Percentiles rank a stretch among this genome's conserved stretches.
Evolutionary conservation across 23 tunicate species (phyloP).

Genomic region (Aplidium turbinatum): DNA sequence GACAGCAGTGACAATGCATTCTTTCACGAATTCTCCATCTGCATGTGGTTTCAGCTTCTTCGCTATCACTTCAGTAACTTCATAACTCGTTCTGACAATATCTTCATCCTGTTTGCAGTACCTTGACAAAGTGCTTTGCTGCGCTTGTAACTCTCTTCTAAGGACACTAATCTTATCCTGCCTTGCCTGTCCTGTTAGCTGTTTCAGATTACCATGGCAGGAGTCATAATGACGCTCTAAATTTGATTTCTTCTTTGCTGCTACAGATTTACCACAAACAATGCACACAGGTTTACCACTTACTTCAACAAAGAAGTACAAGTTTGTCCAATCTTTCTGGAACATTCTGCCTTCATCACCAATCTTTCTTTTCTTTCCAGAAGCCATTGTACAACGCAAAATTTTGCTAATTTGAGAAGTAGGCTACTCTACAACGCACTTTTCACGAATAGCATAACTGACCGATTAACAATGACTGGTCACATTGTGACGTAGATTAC

Average conservation of each 20-base stretch:
- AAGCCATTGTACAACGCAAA: conserved; percentile 14
- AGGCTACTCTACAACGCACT: too few relatives aligned
- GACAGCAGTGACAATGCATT: conserved; percentile 44
- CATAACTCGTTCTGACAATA: conserved; percentile 42
- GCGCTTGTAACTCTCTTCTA: conserved; percentile 28
- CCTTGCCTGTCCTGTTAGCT: conserved; percentile 44
- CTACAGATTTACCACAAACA: conserved; percentile 42
- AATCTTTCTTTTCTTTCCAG: conserved; percentile 31
- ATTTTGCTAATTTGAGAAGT: too few relatives aligned
- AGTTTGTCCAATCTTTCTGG: conserved; percentile 21
- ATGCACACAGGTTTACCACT: conserved; percentile 38
- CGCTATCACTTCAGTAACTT: conserved; percentile 43
- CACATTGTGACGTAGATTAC: too few relatives aligned
- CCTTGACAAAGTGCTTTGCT: conserved; percentile 46
- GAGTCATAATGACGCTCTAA: conserved; percentile 35
- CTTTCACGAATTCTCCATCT: conserved; percentile 52
- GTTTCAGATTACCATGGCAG: conserved; percentile 34
- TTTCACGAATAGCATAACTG: too few relatives aligned
- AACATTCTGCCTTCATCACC: conserved; percentile 39
- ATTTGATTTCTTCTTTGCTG: conserved; percentile 47
- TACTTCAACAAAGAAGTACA: conserved; percentile 37
- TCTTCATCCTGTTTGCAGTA: conserved; percentile 45
- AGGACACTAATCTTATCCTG: conserved; percentile 36
- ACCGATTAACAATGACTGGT: too few relatives aligned
- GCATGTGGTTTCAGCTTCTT: conserved; percentile 54